Conservation (phyloP, 2,888 invertebrate genomes). For the Copidosoma aretas region DNA sequence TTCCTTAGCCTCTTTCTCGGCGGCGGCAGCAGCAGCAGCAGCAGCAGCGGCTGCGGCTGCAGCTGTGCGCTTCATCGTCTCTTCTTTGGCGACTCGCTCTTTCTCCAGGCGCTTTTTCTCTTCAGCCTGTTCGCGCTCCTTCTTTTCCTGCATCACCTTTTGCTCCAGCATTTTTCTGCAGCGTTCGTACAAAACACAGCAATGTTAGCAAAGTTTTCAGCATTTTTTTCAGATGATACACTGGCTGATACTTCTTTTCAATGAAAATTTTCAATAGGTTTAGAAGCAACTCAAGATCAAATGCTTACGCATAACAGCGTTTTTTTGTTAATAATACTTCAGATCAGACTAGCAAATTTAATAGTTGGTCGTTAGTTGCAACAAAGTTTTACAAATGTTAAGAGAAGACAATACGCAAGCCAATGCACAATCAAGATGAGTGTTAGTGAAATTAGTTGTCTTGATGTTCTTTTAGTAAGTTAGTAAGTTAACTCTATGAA, state of each 20-base stretch:
- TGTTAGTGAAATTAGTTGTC: background rate
- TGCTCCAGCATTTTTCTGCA: conserved; percentile 38
- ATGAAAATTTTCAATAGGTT: background rate
- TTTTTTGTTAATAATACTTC: background rate
- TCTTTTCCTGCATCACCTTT: conserved; percentile 42
- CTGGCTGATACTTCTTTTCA: background rate
- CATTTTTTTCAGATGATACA: background rate
- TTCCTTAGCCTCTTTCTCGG: conserved; percentile 48
- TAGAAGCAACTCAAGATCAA: background rate
- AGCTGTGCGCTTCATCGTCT: conserved; percentile 49
- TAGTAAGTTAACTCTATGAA: background rate
- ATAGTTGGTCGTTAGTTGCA: background rate
- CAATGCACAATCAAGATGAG: background rate
- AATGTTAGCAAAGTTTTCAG: background rate
- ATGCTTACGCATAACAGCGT: background rate
- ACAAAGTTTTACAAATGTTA: background rate
- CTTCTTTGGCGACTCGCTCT: conserved; percentile 54
- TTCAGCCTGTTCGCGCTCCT: conserved; percentile 42
- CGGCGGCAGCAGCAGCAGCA: background rate
- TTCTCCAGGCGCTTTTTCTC: conserved; percentile 50
- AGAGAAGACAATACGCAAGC: conserved; percentile 2
- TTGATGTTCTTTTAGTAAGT: background rate
- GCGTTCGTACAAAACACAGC: background rate
- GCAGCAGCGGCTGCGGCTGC: conserved; percentile 3
- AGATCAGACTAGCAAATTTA: background rate